Percentiles rank a stretch among this genome's conserved stretches.
These are phyloP conservation scores for Vollenhovia emeryi DNA, from an alignment of 1,140 invertebrate genomes.

Conservation along the genomic window DNA sequence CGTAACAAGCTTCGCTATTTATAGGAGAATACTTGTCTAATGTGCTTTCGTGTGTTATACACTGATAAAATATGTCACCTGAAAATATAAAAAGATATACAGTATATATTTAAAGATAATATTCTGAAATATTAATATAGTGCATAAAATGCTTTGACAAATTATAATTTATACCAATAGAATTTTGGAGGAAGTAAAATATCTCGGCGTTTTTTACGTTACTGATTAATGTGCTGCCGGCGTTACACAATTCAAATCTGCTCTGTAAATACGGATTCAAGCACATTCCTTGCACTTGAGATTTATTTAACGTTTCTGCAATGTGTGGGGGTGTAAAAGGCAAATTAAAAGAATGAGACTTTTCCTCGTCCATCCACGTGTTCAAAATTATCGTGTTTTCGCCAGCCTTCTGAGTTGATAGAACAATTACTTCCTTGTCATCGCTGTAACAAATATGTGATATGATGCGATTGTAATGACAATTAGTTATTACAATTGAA, in stretches of 20 bases:
- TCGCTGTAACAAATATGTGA: conserved; percentile 66
- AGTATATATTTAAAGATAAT: not conserved
- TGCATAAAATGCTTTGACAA: not conserved
- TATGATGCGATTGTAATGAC: not conserved
- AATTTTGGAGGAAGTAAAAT: conserved; percentile 80
- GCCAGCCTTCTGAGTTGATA: conserved; percentile 77
- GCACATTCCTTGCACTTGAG: conserved; percentile 78
- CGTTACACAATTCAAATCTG: conserved; percentile 78
- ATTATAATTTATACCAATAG: conserved; percentile 74
- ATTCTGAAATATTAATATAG: not conserved
- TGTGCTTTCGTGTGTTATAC: conserved; percentile 74
- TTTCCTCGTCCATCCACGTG: conserved; percentile 76
- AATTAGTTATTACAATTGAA: conserved; percentile 25
- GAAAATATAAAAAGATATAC: conserved; percentile 29
- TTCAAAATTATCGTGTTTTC: conserved; percentile 81
- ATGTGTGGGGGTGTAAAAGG: conserved; percentile 77
- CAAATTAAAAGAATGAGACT: conserved; percentile 75
- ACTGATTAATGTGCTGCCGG: conserved; percentile 74
- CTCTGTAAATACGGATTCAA: conserved; percentile 78
- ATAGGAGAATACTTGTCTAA: conserved; percentile 73
- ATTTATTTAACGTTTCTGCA: conserved; percentile 75
- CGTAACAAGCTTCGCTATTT: conserved; percentile 74
- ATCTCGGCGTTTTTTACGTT: conserved; percentile 61
- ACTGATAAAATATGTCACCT: conserved; percentile 83
- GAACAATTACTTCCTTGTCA: conserved; percentile 76